Percentiles rank a stretch among this genome's conserved stretches.
Conservation (phyloP, 2,888 invertebrate genomes). For the Lasioglossum marginatum region DNA sequence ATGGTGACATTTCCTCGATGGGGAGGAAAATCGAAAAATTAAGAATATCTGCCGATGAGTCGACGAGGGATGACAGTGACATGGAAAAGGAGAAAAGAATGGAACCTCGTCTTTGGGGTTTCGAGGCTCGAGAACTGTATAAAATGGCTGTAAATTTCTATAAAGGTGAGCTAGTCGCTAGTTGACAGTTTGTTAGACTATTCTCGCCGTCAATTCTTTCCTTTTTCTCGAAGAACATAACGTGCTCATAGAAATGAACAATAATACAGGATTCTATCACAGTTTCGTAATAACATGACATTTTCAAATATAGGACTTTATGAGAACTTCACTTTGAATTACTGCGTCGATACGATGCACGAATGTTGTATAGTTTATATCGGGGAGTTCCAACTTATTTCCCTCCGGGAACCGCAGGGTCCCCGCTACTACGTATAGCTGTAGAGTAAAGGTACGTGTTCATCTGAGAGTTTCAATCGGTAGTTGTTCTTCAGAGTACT, state of each 20-base stretch:
- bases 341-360: not conserved
- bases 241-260: not conserved
- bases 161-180: constrained; percentile 90
- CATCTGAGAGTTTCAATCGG: no score
- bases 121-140: constrained; percentile 90
- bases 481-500: no score
- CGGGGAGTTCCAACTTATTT: no score
- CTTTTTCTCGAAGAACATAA: not conserved
- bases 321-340: not conserved
- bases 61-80: constrained; percentile 55
- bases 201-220: constrained; percentile 19
- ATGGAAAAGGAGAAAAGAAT: constrained; percentile 73
- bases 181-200: constrained; percentile 48
- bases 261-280: not conserved
- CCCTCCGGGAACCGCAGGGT: no score
- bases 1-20: constrained; percentile 74
- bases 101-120: constrained; percentile 82
- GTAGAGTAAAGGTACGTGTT: no score
- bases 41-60: constrained; percentile 64
- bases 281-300: not conserved
- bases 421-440: no score
- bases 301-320: constrained; percentile 16
- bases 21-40: constrained; percentile 76
- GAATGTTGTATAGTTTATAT: not conserved
- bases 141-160: constrained; percentile 95